These are phyloP conservation scores for Aleiodes sp. DNA, from an alignment of 1,140 invertebrate genomes.

Conservation along the genomic window DNA sequence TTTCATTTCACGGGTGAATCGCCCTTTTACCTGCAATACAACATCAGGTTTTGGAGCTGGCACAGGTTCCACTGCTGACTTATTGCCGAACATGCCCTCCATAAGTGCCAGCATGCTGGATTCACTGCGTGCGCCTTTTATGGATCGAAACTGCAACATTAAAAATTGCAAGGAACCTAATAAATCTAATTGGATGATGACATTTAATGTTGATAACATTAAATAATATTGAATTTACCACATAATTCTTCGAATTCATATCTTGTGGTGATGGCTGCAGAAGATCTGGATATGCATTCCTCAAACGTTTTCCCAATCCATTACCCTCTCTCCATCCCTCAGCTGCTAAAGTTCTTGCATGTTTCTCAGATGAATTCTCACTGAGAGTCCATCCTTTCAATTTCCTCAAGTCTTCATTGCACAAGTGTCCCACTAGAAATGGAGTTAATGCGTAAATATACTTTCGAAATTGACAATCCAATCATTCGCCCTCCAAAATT, in stretches of 20 bases:
- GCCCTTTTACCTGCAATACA: not conserved
- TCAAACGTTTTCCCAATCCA: conserved; percentile 39
- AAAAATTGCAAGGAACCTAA: not conserved
- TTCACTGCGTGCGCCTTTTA: not conserved
- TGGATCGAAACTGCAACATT: not conserved
- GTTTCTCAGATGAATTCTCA: not conserved
- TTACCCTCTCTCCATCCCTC: conserved; percentile 42
- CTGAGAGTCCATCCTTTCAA: not conserved
- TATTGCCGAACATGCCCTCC: not conserved
- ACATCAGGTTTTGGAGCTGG: not conserved
- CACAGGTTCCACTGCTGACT: not conserved
- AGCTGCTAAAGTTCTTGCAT: not conserved
- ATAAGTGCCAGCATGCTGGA: not conserved
- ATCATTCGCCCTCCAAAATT: not conserved
- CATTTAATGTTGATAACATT: not conserved
- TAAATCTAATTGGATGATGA: not conserved
- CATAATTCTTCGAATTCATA: conserved; percentile 24
- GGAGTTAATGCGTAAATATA: too few relatives aligned
- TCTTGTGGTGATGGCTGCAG: conserved; percentile 24
- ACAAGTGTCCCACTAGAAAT: not conserved
- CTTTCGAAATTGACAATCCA: too few relatives aligned
- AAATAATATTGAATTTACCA: not conserved
- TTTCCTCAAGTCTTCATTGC: not conserved
- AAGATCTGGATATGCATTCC: conserved; percentile 40
- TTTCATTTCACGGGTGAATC: too few relatives aligned